Base-by-base conservation (phyloP, 2,113 vertebrate species). In the Thamnophis sirtalis region DNA sequence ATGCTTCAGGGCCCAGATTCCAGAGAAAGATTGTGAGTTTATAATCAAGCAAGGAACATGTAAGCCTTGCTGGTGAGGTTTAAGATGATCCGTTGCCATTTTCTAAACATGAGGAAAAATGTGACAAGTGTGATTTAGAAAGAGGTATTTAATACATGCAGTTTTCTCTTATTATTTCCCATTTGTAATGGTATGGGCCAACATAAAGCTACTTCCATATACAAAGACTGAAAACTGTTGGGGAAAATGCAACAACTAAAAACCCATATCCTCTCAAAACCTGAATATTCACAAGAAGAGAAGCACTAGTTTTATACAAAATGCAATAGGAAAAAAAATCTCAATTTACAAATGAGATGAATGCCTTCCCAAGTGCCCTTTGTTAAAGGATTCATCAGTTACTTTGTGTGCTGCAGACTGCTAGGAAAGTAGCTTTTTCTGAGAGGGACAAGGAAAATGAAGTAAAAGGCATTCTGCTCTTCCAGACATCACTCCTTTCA, bases 261-360 rank as follows among this genome's bases (percentile, higher is more conserved):
- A 97, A 97, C 95, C 95, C 94, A 96, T 94, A 96, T 95, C 97
- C 94, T 97, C 97, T 96, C 96, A 96, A 95, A 0, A 97, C 97
- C 96, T 97, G 97, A 97, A 97, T 97, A 98, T 97, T 97, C 97
- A 98, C 97, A 94, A 97, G 96, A 96, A 97, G 96, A 98, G 95
- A 97, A 97, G 97, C 97, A 97, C 96, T 96, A 96, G 97, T 96
- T 97, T 98, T 98, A 96, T 98, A 98, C 97, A 98, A 98, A 98
- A 97, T 95, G 92, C 96, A 97, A 97, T 98, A 98, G 96, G 97
- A 98, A 97, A 97, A 97, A 97, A 98, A 87, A 50, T 80, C 28
- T 24, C 96, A 98, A 98, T 98, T 98, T 98, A 98, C 98, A 98
- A 97, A 97, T 96, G 93, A 97, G 97, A 98, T 97, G 97, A 98